A percentile compares a stretch with the other conserved stretches of the same genome.
Conservation (phyloP, 2,113 vertebrate species). For the Dendropsophus ebraccatus region DNA sequence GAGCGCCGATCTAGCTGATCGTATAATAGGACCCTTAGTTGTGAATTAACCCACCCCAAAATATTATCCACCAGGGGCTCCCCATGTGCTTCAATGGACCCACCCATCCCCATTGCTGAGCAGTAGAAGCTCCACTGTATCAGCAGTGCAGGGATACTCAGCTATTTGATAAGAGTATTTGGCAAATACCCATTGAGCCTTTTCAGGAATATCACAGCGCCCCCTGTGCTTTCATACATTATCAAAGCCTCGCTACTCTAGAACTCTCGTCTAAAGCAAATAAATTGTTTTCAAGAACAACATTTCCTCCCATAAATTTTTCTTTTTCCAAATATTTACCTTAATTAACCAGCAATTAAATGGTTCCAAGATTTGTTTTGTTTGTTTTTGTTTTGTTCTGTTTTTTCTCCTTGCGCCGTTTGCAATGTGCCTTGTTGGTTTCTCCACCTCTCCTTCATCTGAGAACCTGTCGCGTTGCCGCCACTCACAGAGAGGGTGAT, state of each 20-base stretch:
- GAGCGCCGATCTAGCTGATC: no score
- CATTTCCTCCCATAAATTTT: slow-evolving; percentile 17
- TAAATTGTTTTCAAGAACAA: slow-evolving; percentile 5
- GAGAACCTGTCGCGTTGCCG: not conserved
- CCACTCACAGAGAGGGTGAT: slow-evolving; percentile 30
- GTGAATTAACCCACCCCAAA: no score
- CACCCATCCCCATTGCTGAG: no score
- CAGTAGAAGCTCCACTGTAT: not conserved
- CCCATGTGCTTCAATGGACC: no score
- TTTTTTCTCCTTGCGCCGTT: not conserved
- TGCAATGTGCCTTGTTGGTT: not conserved
- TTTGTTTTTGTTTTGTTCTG: not conserved
- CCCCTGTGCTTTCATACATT: no score
- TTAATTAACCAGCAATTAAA: not conserved
- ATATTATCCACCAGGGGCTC: no score
- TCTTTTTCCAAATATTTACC: not conserved
- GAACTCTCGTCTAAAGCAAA: not conserved
- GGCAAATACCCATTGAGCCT: not conserved
- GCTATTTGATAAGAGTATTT: not conserved
- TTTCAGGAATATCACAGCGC: not conserved
- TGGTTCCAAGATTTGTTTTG: not conserved
- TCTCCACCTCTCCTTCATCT: not conserved
- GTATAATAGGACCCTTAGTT: no score
- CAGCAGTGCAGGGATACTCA: not conserved
- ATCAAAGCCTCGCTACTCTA: not conserved